Base-by-base conservation (phyloP, 1,140 invertebrate species). In the Caerostris extrusa region DNA sequence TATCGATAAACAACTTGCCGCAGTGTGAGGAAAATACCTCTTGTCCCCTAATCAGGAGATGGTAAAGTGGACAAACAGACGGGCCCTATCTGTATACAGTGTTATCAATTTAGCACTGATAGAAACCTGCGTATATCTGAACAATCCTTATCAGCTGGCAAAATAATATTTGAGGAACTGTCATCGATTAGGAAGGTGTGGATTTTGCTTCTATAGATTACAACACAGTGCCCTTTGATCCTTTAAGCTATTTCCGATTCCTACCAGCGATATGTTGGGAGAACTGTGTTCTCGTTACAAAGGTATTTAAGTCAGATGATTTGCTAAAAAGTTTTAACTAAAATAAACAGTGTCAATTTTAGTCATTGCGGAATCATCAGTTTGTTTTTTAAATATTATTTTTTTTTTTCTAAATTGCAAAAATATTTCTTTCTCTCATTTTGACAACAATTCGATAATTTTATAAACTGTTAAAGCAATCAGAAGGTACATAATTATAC, bases 81-180 rank as follows among this genome's bases (percentile, higher is more conserved):
- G 69, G 85, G n/a, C 58, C 58, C 69, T 93, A 93, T 93, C 90
- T 92, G 92, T 61, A 60, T 71, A 89, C 69, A 93, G 56, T 71
- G 67, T 93, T 93, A 93, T 93, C 92, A 93, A 86, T 87, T 67
- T 71, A 56, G 83, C 91, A 93, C 83, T 88, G 92, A 93, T 93
- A 93, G 50, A 17, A 10, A 77, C 61, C 56, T 56, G 71, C 71
- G 57, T 53, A 56, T 91, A 90, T 82, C 69, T 64, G 69, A 50
- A 55, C 71, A 77, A 67, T 19, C 3, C 83, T 93, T 93, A 93
- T 93, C 92, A 88, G 56, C 56, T 77, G 69, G 77, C 91, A 50
- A 93, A 93, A 93, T 88, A 93, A 93, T 93, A 93, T 93, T 93
- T 93, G 92, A 77, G 69, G 67, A 93, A 89, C 92, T 93, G 92